Evolutionary conservation across 1,140 invertebrate genomes (phyloP).

Genomic region (Thereuonema tuberculata): DNA sequence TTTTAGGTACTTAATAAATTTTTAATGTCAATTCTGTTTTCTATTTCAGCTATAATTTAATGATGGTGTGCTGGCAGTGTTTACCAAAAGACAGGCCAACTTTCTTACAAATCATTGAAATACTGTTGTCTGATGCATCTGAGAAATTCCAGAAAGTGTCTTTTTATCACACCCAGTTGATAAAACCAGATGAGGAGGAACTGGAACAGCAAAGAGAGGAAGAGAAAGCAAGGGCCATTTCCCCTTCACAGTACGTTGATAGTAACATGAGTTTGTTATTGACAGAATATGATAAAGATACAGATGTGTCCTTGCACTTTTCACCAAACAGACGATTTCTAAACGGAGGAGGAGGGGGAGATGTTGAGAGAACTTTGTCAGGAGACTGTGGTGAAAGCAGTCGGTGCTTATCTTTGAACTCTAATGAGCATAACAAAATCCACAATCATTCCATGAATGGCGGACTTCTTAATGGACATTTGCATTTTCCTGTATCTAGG

Average conservation of each 20-base stretch:
- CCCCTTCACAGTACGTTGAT: background rate
- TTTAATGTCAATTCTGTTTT: conserved; percentile 13
- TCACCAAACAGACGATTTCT: background rate
- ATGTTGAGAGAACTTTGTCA: background rate
- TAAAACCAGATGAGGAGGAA: conserved; percentile 31
- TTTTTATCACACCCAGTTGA: conserved; percentile 58
- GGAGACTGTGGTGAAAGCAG: no score
- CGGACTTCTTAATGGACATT: background rate
- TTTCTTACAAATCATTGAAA: conserved; percentile 60
- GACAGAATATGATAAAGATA: background rate
- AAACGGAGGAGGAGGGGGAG: background rate
- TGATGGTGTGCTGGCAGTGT: conserved; percentile 78
- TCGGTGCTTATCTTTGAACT: no score
- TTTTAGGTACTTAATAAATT: background rate
- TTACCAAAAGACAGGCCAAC: conserved; percentile 57
- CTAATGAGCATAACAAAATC: no score
- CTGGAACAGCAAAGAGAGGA: conserved; percentile 9
- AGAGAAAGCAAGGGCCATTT: background rate
- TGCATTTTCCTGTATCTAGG: background rate
- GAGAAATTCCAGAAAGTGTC: conserved; percentile 51
- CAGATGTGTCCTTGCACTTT: background rate
- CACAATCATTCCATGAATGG: no score
- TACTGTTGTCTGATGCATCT: conserved; percentile 35
- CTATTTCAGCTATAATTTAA: conserved; percentile 52
- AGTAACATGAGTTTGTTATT: background rate